Conservation (phyloP, 2,888 invertebrate species). For the Xanthia icteritia region DNA sequence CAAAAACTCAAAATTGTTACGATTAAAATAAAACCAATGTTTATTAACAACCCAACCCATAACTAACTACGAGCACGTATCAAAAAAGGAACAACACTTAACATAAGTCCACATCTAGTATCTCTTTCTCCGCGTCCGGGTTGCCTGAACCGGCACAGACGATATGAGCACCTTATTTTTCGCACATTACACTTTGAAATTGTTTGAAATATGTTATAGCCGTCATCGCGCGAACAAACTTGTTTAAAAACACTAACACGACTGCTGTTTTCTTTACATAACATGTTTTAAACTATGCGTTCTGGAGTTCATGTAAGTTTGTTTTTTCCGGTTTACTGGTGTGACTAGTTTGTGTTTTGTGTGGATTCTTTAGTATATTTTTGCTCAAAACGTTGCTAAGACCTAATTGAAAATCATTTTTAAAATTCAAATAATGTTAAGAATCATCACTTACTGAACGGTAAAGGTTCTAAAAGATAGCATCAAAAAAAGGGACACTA, state of each 20-base stretch:
- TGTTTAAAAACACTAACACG: slow-evolving; percentile 75
- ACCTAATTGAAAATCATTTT: not conserved
- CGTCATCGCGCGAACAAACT: slow-evolving; percentile 76
- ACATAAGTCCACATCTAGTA: slow-evolving; percentile 65
- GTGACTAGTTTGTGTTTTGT: not conserved
- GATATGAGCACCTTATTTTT: slow-evolving; percentile 87
- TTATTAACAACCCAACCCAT: not conserved
- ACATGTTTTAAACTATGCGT: slow-evolving; percentile 52
- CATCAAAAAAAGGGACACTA: not conserved
- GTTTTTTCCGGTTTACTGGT: not conserved
- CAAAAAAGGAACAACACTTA: slow-evolving; percentile 1
- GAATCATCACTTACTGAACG: not conserved
- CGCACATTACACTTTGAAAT: slow-evolving; percentile 89
- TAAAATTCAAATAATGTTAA: not conserved
- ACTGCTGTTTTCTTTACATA: slow-evolving; percentile 61
- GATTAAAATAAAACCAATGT: not conserved
- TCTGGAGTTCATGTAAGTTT: not conserved
- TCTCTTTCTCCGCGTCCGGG: slow-evolving; percentile 58
- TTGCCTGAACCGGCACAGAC: slow-evolving; percentile 68
- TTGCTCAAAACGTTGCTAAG: not conserved
- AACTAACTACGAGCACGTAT: not conserved
- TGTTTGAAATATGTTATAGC: slow-evolving; percentile 87
- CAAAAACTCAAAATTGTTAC: not conserved
- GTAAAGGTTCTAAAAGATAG: not conserved
- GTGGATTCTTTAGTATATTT: not conserved